A percentile compares a stretch with the other conserved stretches of the same genome.
phyloP scores from a whole-genome alignment of 1,140 invertebrate species.

The Scaptomyza hsui region DNA sequence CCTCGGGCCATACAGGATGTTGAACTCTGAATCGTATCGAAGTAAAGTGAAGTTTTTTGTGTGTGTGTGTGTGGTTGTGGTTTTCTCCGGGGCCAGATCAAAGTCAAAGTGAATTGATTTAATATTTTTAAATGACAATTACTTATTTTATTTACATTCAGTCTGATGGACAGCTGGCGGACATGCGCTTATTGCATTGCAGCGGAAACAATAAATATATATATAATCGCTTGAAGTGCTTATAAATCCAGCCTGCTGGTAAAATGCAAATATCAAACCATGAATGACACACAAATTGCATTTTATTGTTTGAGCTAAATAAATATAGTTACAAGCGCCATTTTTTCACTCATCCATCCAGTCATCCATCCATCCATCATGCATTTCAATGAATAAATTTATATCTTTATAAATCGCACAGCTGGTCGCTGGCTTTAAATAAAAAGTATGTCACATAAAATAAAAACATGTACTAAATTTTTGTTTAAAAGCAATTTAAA shows the following conservation, averaged over 20 bases:
- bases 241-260: conserved; percentile 22
- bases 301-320: conserved; percentile 12
- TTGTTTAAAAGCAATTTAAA: background rate
- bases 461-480: too few relatives aligned
- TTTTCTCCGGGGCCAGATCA: conserved; percentile 10
- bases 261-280: conserved; percentile 3
- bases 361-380: background rate
- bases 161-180: conserved; percentile 55
- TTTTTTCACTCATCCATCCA: background rate
- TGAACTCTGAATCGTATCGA: conserved; percentile 9
- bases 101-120: conserved; percentile 72
- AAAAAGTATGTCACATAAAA: background rate
- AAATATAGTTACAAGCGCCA: background rate
- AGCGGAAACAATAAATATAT: conserved; percentile 46
- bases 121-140: conserved; percentile 58
- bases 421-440: conserved; percentile 1
- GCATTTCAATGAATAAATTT: conserved; percentile 26
- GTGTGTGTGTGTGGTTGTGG: conserved; percentile 15
- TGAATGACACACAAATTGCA: conserved; percentile 1
- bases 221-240: conserved; percentile 34
- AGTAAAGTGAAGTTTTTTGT: background rate
- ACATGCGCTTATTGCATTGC: conserved; percentile 42
- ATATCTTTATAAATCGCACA: background rate
- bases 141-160: conserved; percentile 49
- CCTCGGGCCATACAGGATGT: conserved; percentile 30